A percentile compares a stretch with the other conserved stretches of the same genome.
phyloP scores from a whole-genome alignment of 1,140 invertebrate species.

The Drosophila pseudoobscura region DNA sequence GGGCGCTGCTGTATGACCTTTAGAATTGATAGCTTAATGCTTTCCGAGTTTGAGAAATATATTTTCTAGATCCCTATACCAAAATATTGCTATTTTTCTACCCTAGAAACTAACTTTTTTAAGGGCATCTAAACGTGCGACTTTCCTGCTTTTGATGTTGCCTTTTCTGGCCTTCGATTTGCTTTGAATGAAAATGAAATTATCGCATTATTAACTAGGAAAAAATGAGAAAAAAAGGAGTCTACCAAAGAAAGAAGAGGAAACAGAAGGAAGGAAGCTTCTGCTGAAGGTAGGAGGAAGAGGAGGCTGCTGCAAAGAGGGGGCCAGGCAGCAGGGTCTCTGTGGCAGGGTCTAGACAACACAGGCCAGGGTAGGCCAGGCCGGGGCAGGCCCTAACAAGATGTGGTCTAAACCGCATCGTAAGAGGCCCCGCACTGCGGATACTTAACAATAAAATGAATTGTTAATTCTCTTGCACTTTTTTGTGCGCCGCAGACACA shows the following conservation, averaged over 20 bases:
- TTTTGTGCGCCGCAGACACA: conserved; percentile 30
- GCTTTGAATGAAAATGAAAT: conserved; percentile 81
- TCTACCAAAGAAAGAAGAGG: too few relatives aligned
- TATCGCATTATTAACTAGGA: conserved; percentile 81
- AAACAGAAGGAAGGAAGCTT: too few relatives aligned
- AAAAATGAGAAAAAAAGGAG: not conserved
- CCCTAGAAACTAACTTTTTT: too few relatives aligned
- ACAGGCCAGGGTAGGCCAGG: conserved; percentile 9
- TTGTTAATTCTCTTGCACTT: conserved; percentile 79
- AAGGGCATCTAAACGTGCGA: too few relatives aligned
- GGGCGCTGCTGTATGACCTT: too few relatives aligned
- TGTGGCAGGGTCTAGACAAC: conserved; percentile 17
- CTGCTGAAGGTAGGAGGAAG: too few relatives aligned
- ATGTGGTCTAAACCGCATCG: conserved; percentile 26
- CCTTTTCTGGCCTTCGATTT: conserved; percentile 64
- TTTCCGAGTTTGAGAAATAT: too few relatives aligned
- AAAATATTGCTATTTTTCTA: too few relatives aligned
- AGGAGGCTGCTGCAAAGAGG: not conserved
- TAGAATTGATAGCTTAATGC: too few relatives aligned
- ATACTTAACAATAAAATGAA: conserved; percentile 82
- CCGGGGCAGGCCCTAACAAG: conserved; percentile 51
- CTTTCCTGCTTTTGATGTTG: conserved; percentile 1
- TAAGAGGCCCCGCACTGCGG: not conserved
- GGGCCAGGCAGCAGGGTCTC: not conserved
- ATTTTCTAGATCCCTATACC: too few relatives aligned